A percentile compares a stretch with the other conserved stretches of the same genome.
Evolutionary conservation across 2,888 invertebrate species (phyloP).

Genomic region (Volucella bombylans): DNA sequence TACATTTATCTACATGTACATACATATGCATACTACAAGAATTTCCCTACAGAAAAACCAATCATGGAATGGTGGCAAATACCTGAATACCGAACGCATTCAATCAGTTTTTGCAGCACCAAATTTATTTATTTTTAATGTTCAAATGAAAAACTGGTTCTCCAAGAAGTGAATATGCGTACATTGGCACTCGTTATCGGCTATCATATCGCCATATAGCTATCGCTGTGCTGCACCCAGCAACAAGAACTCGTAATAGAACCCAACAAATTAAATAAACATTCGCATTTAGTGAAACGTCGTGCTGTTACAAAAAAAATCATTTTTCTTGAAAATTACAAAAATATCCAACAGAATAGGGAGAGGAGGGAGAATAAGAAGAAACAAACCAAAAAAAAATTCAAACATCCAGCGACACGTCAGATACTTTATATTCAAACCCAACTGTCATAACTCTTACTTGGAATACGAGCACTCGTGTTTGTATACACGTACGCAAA

Average conservation of each 20-base stretch:
- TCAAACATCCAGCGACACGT: slow-evolving; percentile 56
- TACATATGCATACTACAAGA: slow-evolving; percentile 32
- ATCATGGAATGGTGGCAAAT: slow-evolving; percentile 42
- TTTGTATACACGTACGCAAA: slow-evolving; percentile 3
- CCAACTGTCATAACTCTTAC: slow-evolving; percentile 67
- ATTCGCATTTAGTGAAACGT: slow-evolving; percentile 69
- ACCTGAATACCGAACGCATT: slow-evolving; percentile 59
- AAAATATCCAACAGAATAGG: slow-evolving; percentile 1
- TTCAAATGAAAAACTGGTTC: slow-evolving; percentile 60
- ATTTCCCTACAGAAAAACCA: slow-evolving; percentile 37
- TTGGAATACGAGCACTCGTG: slow-evolving; percentile 9
- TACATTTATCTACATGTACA: slow-evolving; percentile 13
- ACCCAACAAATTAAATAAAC: slow-evolving; percentile 68
- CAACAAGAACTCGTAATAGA: slow-evolving; percentile 67
- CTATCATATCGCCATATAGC: slow-evolving; percentile 65
- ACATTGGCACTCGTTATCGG: slow-evolving; percentile 70
- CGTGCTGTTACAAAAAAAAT: slow-evolving; percentile 38
- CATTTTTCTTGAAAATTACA: neutral
- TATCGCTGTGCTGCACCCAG: slow-evolving; percentile 65
- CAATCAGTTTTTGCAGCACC: slow-evolving; percentile 51
- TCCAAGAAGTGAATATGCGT: slow-evolving; percentile 57
- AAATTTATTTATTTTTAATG: neutral
- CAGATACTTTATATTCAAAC: slow-evolving; percentile 68
- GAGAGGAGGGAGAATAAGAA: neutral
- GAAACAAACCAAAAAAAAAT: slow-evolving; percentile 11